Percentiles rank a stretch among this genome's conserved stretches.
Conservation (phyloP, 2,113 vertebrate species). For the Bettongia penicillata region DNA sequence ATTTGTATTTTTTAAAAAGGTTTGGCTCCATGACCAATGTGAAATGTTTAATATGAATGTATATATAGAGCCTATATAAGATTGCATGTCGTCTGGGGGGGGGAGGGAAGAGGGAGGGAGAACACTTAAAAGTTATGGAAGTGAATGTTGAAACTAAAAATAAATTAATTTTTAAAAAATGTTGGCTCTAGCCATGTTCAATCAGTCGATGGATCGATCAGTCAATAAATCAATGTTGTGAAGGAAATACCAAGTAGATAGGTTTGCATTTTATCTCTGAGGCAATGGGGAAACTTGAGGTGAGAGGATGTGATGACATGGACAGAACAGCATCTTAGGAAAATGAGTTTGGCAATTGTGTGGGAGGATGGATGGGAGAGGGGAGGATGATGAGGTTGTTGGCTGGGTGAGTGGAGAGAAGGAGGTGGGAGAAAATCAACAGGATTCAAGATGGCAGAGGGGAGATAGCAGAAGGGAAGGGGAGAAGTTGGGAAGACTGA, state of each 20-base stretch:
- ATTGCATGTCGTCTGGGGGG: too few relatives aligned
- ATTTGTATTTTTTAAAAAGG: background rate
- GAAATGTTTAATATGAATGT: too few relatives aligned
- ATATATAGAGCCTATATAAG: too few relatives aligned
- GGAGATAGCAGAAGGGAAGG: too few relatives aligned
- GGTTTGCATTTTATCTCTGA: background rate
- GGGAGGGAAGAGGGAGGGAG: too few relatives aligned
- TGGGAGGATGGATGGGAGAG: too few relatives aligned
- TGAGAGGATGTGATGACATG: background rate
- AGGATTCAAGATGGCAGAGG: background rate
- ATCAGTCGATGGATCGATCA: background rate
- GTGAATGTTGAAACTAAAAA: too few relatives aligned
- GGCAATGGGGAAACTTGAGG: background rate
- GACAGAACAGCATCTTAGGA: background rate
- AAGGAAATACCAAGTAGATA: background rate
- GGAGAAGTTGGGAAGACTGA: background rate
- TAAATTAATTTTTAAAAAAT: background rate
- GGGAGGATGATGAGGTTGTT: background rate
- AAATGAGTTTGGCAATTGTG: background rate
- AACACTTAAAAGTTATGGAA: too few relatives aligned
- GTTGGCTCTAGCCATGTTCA: too few relatives aligned
- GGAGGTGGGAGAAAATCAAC: background rate
- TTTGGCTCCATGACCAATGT: too few relatives aligned
- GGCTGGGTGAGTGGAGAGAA: background rate
- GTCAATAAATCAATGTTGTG: background rate